A percentile compares a stretch with the other conserved stretches of the same genome.
These are phyloP conservation scores for Chauna torquata DNA, from an alignment of 2,113 vertebrate species.

Conservation along the genomic window DNA sequence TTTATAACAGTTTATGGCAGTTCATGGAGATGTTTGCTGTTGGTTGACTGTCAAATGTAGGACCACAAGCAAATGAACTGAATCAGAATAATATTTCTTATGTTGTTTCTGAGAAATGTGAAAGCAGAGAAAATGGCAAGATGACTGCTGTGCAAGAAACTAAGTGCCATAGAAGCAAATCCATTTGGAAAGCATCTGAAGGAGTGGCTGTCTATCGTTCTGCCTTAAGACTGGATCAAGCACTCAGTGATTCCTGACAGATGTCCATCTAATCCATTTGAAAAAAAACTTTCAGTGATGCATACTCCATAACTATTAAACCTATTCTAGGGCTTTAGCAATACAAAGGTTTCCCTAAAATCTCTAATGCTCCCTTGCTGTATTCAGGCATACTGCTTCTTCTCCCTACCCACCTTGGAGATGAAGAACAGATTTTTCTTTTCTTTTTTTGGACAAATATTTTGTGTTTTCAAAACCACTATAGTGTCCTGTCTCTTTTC, in stretches of 20 bases:
- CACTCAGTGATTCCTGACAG: neutral
- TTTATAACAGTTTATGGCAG: constrained; percentile 39
- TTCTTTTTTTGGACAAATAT: neutral
- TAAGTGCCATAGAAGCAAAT: neutral
- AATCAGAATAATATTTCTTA: neutral
- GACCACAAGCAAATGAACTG: neutral
- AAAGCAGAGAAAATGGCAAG: neutral
- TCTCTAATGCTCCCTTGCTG: neutral
- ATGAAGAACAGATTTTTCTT: neutral
- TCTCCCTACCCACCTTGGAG: neutral
- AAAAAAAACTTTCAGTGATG: neutral
- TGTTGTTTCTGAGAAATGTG: neutral
- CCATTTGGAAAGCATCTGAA: neutral
- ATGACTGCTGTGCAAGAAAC: neutral
- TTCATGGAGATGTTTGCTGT: neutral
- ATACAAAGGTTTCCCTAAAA: neutral
- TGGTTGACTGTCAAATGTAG: neutral
- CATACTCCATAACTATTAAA: neutral
- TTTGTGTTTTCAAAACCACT: neutral
- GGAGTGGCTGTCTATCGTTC: neutral
- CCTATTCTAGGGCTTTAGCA: neutral
- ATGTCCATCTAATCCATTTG: neutral
- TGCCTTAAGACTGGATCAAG: neutral
- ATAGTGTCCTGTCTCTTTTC: neutral
- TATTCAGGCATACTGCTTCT: neutral